A percentile compares a stretch with the other conserved stretches of the same genome.
These are phyloP conservation scores for Ricordea florida DNA, from an alignment of 92 coral and sea anemone species.

Conservation along the genomic window DNA sequence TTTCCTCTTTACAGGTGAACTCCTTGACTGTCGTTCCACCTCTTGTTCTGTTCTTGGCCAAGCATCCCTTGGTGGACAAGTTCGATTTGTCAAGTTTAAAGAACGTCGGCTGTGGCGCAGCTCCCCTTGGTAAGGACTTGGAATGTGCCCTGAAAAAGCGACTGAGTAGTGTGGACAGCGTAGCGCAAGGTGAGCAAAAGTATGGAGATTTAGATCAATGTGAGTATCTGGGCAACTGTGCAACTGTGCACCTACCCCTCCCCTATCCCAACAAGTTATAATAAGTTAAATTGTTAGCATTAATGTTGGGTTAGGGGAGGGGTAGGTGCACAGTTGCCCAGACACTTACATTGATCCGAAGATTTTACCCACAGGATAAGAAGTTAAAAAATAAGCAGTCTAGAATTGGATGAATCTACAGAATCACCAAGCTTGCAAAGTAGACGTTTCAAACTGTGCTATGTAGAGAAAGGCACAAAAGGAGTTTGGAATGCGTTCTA, in stretches of 20 bases:
- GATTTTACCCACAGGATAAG: too few relatives aligned
- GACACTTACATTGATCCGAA: too few relatives aligned
- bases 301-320: too few relatives aligned
- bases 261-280: neutral
- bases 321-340: too few relatives aligned
- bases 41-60: slow-evolving; percentile 71
- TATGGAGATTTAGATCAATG: neutral
- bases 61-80: slow-evolving; percentile 75
- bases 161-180: slow-evolving; percentile 15
- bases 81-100: slow-evolving; percentile 67
- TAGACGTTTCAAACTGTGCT: too few relatives aligned
- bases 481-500: too few relatives aligned
- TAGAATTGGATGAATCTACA: too few relatives aligned
- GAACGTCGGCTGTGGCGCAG: slow-evolving; percentile 64
- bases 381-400: too few relatives aligned
- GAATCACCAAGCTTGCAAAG: too few relatives aligned
- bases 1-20: slow-evolving; percentile 38
- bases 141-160: slow-evolving; percentile 38
- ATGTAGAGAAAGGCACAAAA: too few relatives aligned
- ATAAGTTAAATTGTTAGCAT: neutral
- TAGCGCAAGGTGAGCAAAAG: slow-evolving; percentile 56
- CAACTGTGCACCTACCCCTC: too few relatives aligned
- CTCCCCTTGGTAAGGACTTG: slow-evolving; percentile 73
- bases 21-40: slow-evolving; percentile 68
- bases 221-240: too few relatives aligned